Conservation (phyloP, 2,113 vertebrate species). For the Triplophysa dalaica region DNA sequence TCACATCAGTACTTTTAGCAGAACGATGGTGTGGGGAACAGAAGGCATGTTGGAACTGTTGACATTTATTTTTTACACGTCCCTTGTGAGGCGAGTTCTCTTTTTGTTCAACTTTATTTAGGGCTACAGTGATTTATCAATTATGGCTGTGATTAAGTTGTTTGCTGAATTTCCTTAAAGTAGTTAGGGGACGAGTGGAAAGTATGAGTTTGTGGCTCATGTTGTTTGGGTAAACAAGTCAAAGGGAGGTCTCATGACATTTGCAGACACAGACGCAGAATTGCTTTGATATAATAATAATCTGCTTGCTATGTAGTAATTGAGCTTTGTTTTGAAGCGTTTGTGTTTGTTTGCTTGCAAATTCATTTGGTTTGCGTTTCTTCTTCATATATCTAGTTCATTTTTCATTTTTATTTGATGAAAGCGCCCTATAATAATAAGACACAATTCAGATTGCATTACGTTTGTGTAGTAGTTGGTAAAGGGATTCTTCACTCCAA, state of each 20-base stretch:
- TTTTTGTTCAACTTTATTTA: constrained; percentile 19
- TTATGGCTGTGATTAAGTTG: constrained; percentile 53
- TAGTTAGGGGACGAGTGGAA: constrained; percentile 53
- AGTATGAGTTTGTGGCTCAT: constrained; percentile 55
- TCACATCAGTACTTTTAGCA: neutral
- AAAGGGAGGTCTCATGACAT: constrained; percentile 21
- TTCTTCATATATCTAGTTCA: neutral
- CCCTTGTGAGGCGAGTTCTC: constrained; percentile 4
- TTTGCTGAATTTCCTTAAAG: constrained; percentile 46
- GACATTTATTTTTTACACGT: constrained; percentile 47
- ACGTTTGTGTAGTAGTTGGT: no score
- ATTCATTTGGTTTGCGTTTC: neutral
- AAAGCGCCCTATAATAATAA: no score
- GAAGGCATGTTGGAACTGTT: neutral
- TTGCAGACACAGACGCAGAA: neutral
- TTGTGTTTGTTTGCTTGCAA: constrained; percentile 30
- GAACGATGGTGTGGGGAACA: neutral
- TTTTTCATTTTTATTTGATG: neutral
- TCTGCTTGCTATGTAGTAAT: neutral
- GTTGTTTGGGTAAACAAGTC: constrained; percentile 13
- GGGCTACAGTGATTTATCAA: constrained; percentile 27
- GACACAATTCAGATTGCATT: no score
- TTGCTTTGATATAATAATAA: constrained; percentile 15
- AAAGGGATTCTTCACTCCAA: no score
- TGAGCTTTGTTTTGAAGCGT: neutral